Percentiles rank a stretch among this genome's conserved stretches.
phyloP scores from a whole-genome alignment of 2,888 invertebrate species.

The Ichneumoninae sp. region DNA sequence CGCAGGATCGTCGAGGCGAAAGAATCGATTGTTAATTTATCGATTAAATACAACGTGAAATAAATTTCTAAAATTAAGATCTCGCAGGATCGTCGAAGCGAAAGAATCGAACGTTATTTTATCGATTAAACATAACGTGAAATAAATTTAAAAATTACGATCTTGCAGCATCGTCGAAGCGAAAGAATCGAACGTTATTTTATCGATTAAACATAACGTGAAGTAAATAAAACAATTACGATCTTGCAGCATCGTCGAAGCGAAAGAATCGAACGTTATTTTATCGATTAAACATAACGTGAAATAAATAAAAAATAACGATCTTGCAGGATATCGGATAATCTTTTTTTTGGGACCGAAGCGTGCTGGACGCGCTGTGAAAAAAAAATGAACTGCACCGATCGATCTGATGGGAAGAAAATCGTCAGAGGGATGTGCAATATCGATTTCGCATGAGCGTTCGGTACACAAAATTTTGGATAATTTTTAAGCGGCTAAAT shows the following conservation, averaged over 20 bases:
- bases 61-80: too few relatives aligned
- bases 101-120: neutral
- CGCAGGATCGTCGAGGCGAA: neutral
- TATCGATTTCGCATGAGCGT: neutral
- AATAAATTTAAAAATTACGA: neutral
- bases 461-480: neutral
- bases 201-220: neutral
- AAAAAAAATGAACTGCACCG: neutral
- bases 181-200: neutral
- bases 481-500: neutral
- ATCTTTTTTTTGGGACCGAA: slow-evolving; percentile 2
- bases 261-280: neutral
- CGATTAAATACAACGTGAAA: too few relatives aligned
- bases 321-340: too few relatives aligned
- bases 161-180: neutral
- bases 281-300: too few relatives aligned
- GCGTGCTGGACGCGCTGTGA: slow-evolving; percentile 28
- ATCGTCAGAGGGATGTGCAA: neutral
- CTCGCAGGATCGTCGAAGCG: neutral
- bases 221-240: too few relatives aligned
- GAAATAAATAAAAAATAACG: too few relatives aligned
- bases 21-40: neutral
- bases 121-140: neutral
- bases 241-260: neutral
- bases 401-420: slow-evolving; percentile 5